Percentiles rank a stretch among this genome's conserved stretches.
phyloP scores from a whole-genome alignment of 2,888 invertebrate species.

The Amorpha juglandis region DNA sequence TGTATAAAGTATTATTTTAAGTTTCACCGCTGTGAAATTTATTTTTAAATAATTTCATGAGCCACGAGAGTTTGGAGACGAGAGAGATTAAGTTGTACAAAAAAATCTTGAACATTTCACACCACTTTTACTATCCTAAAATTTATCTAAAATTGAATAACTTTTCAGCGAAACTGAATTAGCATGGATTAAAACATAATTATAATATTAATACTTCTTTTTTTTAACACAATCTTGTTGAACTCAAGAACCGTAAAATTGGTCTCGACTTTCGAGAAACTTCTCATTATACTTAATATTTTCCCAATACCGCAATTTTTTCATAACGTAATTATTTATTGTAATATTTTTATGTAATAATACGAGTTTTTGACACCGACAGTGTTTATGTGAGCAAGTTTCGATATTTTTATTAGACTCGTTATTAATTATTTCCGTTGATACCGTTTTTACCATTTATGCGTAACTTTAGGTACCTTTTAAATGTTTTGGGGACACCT shows the following conservation, averaged over 20 bases:
- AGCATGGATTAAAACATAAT: background rate
- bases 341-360: background rate
- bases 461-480: too few relatives aligned
- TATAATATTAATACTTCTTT: background rate
- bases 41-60: too few relatives aligned
- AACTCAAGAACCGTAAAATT: background rate
- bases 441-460: too few relatives aligned
- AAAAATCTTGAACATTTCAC: background rate
- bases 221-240: background rate
- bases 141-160: background rate
- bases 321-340: background rate
- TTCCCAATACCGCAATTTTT: background rate
- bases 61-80: too few relatives aligned
- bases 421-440: too few relatives aligned
- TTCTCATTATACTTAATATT: constrained; percentile 12
- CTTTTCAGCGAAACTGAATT: constrained; percentile 9
- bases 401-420: too few relatives aligned
- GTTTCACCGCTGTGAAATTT: too few relatives aligned
- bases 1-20: too few relatives aligned
- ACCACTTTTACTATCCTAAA: background rate
- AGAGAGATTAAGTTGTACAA: too few relatives aligned
- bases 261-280: background rate
- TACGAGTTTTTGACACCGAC: background rate
- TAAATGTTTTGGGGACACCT: too few relatives aligned
- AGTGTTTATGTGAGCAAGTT: too few relatives aligned